Percentiles rank a stretch among this genome's conserved stretches.
phyloP scores from a whole-genome alignment of 1,140 invertebrate species.

The Centruroides vittatus region DNA sequence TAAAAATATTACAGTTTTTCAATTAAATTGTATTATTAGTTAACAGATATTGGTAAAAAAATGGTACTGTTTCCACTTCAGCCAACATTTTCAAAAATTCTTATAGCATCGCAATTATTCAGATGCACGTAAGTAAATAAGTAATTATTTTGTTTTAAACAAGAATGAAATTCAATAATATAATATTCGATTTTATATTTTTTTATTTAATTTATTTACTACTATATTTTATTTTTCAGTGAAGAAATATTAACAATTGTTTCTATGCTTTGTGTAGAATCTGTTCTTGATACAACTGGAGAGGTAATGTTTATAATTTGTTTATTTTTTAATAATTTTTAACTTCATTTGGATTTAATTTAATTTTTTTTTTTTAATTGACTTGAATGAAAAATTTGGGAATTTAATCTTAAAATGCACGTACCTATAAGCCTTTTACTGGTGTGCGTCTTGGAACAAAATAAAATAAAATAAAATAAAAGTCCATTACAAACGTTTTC shows the following conservation, averaged over 20 bases:
- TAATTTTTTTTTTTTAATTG: no score
- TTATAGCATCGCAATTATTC: constrained; percentile 58
- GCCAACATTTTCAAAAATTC: constrained; percentile 70
- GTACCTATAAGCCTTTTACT: no score
- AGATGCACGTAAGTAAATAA: constrained; percentile 47
- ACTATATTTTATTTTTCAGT: constrained; percentile 26
- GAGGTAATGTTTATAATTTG: not conserved
- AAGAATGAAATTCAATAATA: no score
- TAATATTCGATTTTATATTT: not conserved
- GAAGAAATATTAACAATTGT: constrained; percentile 66
- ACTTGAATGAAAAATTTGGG: no score
- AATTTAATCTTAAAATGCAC: no score
- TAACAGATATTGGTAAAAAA: constrained; percentile 65
- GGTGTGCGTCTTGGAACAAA: no score
- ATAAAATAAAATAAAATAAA: no score
- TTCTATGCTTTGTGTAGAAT: constrained; percentile 50
- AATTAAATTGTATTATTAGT: constrained; percentile 24
- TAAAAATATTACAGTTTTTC: not conserved
- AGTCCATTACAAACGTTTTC: no score
- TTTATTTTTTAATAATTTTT: not conserved
- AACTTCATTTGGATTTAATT: no score
- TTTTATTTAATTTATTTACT: not conserved
- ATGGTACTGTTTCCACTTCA: constrained; percentile 88
- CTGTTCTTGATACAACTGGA: constrained; percentile 32
- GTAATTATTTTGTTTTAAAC: no score